phyloP scores from a whole-genome alignment of 2,113 vertebrate genomes.

The Forbesichthys agassizii region DNA sequence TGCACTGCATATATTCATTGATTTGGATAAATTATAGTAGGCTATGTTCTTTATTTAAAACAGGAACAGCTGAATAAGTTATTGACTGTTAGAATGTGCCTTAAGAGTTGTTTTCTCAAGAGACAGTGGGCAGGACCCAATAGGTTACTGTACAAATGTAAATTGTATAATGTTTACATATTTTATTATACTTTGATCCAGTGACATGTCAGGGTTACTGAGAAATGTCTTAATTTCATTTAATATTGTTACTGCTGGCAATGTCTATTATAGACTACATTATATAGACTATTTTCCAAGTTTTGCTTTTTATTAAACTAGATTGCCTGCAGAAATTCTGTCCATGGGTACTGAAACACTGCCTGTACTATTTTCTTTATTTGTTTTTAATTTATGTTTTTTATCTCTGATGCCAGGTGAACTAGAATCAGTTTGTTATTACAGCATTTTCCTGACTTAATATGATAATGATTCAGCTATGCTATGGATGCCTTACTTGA shows the following conservation, averaged over 20 bases:
- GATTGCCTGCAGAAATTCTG: conserved; percentile 13
- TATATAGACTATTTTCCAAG: neutral
- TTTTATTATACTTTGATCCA: conserved; percentile 47
- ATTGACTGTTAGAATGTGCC: conserved; percentile 61
- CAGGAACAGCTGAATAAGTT: conserved; percentile 51
- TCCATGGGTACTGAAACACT: conserved; percentile 40
- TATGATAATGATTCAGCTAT: conserved; percentile 13
- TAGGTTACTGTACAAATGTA: conserved; percentile 52
- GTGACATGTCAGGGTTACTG: conserved; percentile 52
- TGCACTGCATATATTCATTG: conserved; percentile 28
- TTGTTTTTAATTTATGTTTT: neutral
- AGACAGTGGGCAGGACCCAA: conserved; percentile 73
- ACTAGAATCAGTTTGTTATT: neutral
- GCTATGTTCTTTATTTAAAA: conserved; percentile 73
- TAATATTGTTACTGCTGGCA: neutral
- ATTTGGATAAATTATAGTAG: conserved; percentile 72
- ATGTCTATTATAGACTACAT: conserved; percentile 9
- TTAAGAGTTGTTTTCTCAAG: conserved; percentile 43
- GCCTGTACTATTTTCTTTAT: neutral
- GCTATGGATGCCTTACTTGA: conserved; percentile 44
- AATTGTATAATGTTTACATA: conserved; percentile 56
- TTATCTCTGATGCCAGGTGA: neutral
- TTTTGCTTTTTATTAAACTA: conserved; percentile 6
- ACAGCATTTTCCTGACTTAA: neutral
- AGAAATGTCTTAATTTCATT: conserved; percentile 9